phyloP scores from a whole-genome alignment of 2,797 vertebrate species.

The Nyctibius grandis region DNA sequence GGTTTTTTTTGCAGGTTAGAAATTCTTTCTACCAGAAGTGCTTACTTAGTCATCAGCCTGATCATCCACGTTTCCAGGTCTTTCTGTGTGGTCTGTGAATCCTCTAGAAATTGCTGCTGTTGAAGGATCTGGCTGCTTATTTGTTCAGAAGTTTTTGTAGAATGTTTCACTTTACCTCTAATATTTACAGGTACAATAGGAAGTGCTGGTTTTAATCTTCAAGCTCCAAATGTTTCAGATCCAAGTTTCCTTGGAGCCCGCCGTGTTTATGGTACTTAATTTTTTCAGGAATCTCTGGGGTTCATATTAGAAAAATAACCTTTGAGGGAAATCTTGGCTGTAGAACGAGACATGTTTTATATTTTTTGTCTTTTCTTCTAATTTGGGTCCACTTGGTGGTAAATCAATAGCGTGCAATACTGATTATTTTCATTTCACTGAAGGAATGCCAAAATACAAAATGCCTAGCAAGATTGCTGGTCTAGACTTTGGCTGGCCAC shows the following conservation, averaged over 20 bases:
- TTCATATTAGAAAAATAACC: background rate
- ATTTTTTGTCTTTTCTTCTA: background rate
- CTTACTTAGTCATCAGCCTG: accelerated
- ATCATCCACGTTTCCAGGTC: background rate
- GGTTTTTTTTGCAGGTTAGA: background rate
- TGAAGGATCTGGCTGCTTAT: background rate
- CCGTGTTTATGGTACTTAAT: background rate
- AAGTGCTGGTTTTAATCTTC: background rate
- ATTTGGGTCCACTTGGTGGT: background rate
- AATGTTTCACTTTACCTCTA: background rate
- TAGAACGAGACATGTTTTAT: background rate
- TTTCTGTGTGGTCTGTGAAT: background rate
- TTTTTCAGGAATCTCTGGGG: background rate
- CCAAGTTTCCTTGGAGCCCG: background rate
- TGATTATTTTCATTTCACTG: background rate
- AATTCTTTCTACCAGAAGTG: background rate
- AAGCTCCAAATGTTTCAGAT: background rate
- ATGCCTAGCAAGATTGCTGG: background rate
- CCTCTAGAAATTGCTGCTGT: background rate
- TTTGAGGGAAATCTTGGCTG: background rate
- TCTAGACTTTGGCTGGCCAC: background rate
- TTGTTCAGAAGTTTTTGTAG: background rate
- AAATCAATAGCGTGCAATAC: background rate
- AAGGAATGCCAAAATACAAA: background rate
- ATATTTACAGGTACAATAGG: background rate